phyloP scores from a whole-genome alignment of 2,797 vertebrate species.

The Knipowitschia caucasica region DNA sequence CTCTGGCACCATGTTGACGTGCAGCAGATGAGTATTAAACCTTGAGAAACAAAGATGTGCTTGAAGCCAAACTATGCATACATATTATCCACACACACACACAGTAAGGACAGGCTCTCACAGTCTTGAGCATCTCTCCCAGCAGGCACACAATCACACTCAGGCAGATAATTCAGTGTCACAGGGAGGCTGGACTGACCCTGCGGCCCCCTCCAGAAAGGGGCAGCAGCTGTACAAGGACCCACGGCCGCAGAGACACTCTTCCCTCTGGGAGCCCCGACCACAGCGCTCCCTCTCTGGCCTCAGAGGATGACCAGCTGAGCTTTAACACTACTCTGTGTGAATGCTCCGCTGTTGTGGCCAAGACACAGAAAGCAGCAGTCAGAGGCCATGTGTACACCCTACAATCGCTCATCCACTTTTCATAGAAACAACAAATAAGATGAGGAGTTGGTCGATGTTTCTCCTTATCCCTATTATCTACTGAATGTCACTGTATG shows the following conservation, averaged over 20 bases:
- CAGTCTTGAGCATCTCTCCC: slow-evolving; percentile 64
- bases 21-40: slow-evolving; percentile 77
- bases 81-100: slow-evolving; percentile 54
- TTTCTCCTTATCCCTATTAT: too few species aligned
- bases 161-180: slow-evolving; percentile 76
- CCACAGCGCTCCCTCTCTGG: slow-evolving; percentile 63
- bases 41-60: slow-evolving; percentile 71
- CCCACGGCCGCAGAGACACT: slow-evolving; percentile 68
- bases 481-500: too few species aligned
- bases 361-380: slow-evolving; percentile 40
- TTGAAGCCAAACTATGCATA: slow-evolving; percentile 62
- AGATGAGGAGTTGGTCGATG: too few species aligned
- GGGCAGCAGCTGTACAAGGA: slow-evolving; percentile 74
- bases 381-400: neutral
- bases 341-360: slow-evolving; percentile 34
- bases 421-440: too few species aligned
- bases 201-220: slow-evolving; percentile 69
- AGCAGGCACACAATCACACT: slow-evolving; percentile 75
- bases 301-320: slow-evolving; percentile 72
- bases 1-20: slow-evolving; percentile 67
- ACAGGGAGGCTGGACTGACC: slow-evolving; percentile 71
- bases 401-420: too few species aligned
- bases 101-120: slow-evolving; percentile 36
- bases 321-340: slow-evolving; percentile 58
- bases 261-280: slow-evolving; percentile 64